phyloP scores from a whole-genome alignment of 2,113 vertebrate species.

The Rhinoptilus africanus region DNA sequence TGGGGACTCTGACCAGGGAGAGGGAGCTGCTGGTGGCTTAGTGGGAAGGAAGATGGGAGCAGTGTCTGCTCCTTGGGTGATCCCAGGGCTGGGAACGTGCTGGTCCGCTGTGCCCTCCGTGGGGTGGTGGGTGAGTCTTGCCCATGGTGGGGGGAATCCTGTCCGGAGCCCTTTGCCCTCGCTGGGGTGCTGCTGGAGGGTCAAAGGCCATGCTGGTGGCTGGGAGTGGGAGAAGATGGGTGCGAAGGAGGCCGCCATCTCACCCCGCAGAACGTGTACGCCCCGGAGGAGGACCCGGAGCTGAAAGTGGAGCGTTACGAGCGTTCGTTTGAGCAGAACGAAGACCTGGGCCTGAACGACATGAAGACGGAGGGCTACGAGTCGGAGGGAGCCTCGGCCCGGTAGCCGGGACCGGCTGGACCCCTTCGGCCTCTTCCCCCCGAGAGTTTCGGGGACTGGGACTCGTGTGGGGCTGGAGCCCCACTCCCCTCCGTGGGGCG shows the following conservation, averaged over 20 bases:
- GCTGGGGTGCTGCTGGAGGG: neutral
- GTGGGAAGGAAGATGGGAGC: neutral
- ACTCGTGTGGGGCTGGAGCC: fast-evolving
- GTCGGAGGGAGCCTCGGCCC: neutral
- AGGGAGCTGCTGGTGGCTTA: neutral
- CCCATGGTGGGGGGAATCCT: fast-evolving
- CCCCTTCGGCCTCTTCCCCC: fast-evolving
- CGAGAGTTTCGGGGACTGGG: fast-evolving
- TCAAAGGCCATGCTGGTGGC: neutral
- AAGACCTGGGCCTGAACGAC: constrained; percentile 93
- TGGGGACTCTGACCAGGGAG: too few species aligned
- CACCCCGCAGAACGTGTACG: constrained; percentile 84
- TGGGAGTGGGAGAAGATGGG: fast-evolving
- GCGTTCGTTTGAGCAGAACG: constrained; percentile 88
- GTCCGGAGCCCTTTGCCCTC: fast-evolving
- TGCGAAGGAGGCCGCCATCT: neutral
- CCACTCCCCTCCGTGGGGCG: neutral
- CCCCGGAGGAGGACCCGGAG: constrained; percentile 90
- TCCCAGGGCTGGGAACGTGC: neutral
- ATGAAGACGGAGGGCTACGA: constrained; percentile 91
- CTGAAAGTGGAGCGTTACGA: constrained; percentile 83
- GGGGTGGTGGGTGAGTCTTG: neutral
- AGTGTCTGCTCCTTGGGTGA: fast-evolving
- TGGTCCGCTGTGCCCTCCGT: fast-evolving
- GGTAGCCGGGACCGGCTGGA: neutral